Evolutionary conservation across 2,113 vertebrate species (phyloP).

Genomic region (Hirundichthys speculiger): DNA sequence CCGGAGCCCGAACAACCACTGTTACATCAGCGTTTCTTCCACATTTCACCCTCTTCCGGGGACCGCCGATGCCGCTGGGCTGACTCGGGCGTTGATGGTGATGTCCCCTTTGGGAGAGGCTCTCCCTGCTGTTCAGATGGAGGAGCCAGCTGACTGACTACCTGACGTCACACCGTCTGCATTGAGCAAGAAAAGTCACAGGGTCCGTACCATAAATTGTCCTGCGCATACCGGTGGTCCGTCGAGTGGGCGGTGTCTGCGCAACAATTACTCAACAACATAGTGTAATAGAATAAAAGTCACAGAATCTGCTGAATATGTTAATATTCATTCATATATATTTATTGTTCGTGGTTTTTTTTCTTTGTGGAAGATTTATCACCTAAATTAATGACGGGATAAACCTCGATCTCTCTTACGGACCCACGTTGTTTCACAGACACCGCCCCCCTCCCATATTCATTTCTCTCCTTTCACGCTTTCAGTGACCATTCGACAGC

Average conservation of each 20-base stretch:
- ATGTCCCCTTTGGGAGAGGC: constrained; percentile 74
- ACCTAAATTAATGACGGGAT: no score
- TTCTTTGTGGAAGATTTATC: no score
- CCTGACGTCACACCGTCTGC: constrained; percentile 80
- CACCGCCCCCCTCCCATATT: no score
- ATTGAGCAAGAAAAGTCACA: constrained; percentile 12
- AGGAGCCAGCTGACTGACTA: constrained; percentile 75
- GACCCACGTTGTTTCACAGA: no score
- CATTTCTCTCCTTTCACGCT: no score
- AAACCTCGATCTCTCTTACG: no score
- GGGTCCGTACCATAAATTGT: background rate
- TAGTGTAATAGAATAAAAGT: background rate
- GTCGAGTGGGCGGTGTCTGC: background rate
- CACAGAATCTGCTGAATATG: no score
- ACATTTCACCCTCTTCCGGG: constrained; percentile 20
- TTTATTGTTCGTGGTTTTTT: no score
- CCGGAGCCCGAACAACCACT: constrained; percentile 9
- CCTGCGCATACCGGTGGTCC: background rate
- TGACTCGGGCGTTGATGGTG: constrained; percentile 63
- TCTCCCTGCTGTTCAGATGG: constrained; percentile 69
- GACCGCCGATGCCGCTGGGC: constrained; percentile 44
- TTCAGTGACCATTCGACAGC: no score
- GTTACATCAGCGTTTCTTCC: constrained; percentile 29
- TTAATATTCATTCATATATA: no score
- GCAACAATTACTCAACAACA: background rate